Conservation (phyloP, 2,888 invertebrate genomes). For the Parnassius glacialis region DNA sequence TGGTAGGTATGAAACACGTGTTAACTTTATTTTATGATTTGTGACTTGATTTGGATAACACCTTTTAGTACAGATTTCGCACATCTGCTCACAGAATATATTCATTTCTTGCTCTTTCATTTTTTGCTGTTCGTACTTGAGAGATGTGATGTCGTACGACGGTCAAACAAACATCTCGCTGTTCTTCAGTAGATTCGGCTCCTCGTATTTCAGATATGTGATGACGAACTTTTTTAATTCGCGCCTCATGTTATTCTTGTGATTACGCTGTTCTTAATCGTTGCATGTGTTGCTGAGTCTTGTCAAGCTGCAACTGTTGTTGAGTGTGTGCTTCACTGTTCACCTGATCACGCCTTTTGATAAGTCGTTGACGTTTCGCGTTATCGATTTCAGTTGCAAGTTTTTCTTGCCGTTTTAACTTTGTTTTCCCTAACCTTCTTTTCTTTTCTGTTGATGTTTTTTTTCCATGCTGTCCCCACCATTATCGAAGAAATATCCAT, state of each 20-base stretch:
- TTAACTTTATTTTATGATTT: no score
- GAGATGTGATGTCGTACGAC: no score
- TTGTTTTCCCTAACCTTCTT: conserved; percentile 1
- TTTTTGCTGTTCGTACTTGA: no score
- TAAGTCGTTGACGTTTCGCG: conserved; percentile 17
- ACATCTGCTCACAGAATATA: no score
- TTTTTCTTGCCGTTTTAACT: conserved; percentile 10
- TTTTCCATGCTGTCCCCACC: not conserved
- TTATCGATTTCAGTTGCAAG: conserved; percentile 3
- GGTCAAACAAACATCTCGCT: not conserved
- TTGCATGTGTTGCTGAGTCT: conserved; percentile 23
- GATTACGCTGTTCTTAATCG: conserved; percentile 16
- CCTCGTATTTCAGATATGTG: conserved; percentile 2
- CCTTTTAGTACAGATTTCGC: no score
- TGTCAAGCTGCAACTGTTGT: conserved; percentile 7
- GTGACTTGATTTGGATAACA: no score
- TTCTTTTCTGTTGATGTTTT: conserved; percentile 10
- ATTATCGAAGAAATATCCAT: not conserved
- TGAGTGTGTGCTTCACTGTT: conserved; percentile 15
- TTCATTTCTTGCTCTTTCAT: no score
- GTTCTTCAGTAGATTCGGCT: conserved; percentile 4
- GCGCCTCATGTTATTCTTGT: conserved; percentile 1
- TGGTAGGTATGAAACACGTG: no score
- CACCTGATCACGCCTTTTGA: conserved; percentile 7
- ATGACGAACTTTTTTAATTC: not conserved